Base-by-base conservation (phyloP, 2,888 invertebrate species). In the Syritta pipiens region DNA sequence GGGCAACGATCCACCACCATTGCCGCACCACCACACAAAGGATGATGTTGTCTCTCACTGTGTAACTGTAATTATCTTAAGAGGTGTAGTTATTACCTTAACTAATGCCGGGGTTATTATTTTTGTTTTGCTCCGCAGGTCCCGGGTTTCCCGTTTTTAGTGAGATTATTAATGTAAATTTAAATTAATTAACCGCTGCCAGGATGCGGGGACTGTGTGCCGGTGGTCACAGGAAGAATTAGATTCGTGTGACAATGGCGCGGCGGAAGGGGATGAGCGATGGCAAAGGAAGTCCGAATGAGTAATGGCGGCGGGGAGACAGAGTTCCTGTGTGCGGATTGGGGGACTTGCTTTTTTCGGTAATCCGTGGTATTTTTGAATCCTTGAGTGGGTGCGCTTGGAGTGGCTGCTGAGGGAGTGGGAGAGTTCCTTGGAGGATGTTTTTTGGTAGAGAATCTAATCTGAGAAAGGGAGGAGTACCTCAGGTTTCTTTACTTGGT, bases 121-220 rank as follows among this genome's bases (percentile, higher is more conserved):
- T 71, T 79, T 67, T 72, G 72, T 76, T 76, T 63, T 28, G 30
- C 51, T 44, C 1, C 37, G 37, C 37, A 53, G 60, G 46, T 48
- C 53, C 9, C 51, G 48, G 60, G 59, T 55, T 9, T 17, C 9
- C 53, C 60, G 12, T 40, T 72, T 60, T 60, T 53, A 67, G 48
- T 65, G 72, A 67, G 60, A 79, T 79, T 79, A 79, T 79, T 67
- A 72, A 71, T 79, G 77, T 67, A 72, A 72, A 79, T 60, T 72
- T 72, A 67, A 79, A 79, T 79, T 79, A 79, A 79, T 67, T 72
- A 79, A 72, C 72, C 72, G 55, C 53, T 60, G 69, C 20, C 60
- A 49, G 28, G 40, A 37, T 68, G 49, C 59, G 46, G 24, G 24
- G 55, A 30, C 32, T 7, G 24, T n/a, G n/a, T n/a, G n/a, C n/a